Evolutionary conservation across 2,888 invertebrate genomes (phyloP).

Genomic region (Endotricha flammealis): DNA sequence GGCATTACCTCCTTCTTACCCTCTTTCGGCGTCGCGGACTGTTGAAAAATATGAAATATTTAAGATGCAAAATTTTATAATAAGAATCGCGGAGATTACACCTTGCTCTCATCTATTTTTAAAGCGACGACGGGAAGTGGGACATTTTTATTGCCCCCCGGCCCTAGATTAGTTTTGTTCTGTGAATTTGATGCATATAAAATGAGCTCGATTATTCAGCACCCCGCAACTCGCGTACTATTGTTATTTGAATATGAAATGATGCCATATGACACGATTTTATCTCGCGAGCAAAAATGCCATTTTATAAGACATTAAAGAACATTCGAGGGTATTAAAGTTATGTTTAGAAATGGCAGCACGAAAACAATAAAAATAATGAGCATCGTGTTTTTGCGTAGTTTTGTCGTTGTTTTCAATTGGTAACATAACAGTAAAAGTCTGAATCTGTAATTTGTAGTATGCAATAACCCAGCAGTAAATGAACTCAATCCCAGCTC

Average conservation of each 20-base stretch:
- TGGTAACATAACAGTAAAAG: too few relatives aligned
- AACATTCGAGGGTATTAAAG: too few relatives aligned
- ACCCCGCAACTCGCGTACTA: conserved; percentile 53
- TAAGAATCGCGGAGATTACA: conserved; percentile 72
- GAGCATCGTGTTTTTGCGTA: too few relatives aligned
- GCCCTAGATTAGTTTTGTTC: conserved; percentile 76
- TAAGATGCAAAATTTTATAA: conserved; percentile 72
- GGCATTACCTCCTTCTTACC: conserved; percentile 34
- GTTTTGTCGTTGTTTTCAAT: too few relatives aligned
- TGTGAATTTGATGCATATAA: conserved; percentile 75
- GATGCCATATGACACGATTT: conserved; percentile 36
- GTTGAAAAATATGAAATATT: conserved; percentile 70
- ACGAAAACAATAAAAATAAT: too few relatives aligned
- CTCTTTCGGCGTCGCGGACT: conserved; percentile 43
- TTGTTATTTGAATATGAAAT: conserved; percentile 64
- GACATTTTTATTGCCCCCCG: conserved; percentile 73
- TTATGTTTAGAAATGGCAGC: too few relatives aligned
- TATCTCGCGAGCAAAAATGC: conserved; percentile 3
- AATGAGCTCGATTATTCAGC: conserved; percentile 74
- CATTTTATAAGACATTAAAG: conserved; percentile 6
- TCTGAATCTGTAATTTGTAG: too few relatives aligned
- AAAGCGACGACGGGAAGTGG: conserved; percentile 61
- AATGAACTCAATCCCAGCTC: conserved; percentile 1
- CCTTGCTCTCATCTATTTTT: conserved; percentile 72
- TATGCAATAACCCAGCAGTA: too few relatives aligned